Evolutionary conservation across 2,797 vertebrate genomes (phyloP).

Genomic region (Acanthiza pusilla): DNA sequence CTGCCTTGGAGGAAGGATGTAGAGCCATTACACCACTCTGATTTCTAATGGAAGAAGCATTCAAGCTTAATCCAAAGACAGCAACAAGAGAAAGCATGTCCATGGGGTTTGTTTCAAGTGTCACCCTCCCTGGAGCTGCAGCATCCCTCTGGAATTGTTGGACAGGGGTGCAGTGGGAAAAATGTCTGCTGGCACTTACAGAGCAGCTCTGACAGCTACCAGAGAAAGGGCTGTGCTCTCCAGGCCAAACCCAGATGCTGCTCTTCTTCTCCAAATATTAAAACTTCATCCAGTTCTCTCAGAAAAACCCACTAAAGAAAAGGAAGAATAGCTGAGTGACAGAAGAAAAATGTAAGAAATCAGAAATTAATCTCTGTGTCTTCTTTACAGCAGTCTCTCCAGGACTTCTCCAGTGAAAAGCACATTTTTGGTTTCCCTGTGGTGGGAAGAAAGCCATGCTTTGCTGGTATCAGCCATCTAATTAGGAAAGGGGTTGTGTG

Average conservation of each 20-base stretch:
- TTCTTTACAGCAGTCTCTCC: neutral
- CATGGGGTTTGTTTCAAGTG: neutral
- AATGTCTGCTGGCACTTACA: neutral
- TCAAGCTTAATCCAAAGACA: neutral
- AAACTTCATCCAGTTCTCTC: neutral
- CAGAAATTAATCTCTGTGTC: neutral
- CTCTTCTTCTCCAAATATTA: neutral
- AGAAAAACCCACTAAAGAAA: neutral
- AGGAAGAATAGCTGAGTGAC: neutral
- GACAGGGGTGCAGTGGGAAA: neutral
- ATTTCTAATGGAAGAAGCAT: neutral
- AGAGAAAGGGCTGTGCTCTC: neutral
- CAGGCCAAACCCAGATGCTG: too few relatives aligned
- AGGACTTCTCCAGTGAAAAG: neutral
- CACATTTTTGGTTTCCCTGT: neutral
- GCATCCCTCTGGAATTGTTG: neutral
- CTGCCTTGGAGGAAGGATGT: neutral
- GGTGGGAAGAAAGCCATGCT: neutral
- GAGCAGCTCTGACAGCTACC: neutral
- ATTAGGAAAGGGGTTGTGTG: constrained; percentile 15
- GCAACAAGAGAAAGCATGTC: neutral
- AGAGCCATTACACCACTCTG: neutral
- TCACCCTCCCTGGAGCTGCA: neutral
- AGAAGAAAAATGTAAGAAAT: neutral
- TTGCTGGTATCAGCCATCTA: neutral